Evolutionary conservation across 2,113 vertebrate genomes (phyloP), one percentile per base, ranked within the genome.

Genomic region (Paramormyrops kingsleyae): DNA sequence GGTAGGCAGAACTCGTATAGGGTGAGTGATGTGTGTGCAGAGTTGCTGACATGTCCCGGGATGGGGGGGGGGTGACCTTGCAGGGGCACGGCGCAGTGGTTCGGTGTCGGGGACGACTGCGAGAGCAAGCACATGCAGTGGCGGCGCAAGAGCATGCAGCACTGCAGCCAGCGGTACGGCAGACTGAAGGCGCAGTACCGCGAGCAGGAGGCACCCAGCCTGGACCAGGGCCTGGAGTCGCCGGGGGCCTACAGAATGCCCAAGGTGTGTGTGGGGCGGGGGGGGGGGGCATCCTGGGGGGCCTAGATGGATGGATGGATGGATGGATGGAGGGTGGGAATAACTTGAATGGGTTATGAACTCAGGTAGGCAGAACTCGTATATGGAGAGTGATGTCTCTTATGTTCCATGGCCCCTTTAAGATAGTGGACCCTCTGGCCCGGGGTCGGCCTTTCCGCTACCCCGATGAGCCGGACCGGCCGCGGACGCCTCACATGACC

Each of bases 361-460:
- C 5, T 12, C 62, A 0, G 62, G 62, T 66, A 27, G 24, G 52
- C 5, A 21, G 62, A 66, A n/a, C 62, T 70, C 1, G 62, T 13
- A 31, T 70, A 13, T 7, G 9, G 62, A 31, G 7, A 70, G 15
- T 9, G 52, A 8, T 0, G 4, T 44, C 39, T 50, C 1, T 24
- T 59, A 39, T 56, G 31, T 49, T 31, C 46, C 3, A 62, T n/a
- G 31, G 39, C 74, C 53, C 86, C 39, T 89, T 27, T 80, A 90
- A 99, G 98, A 99, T 99, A 0, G 97, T 98, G 90, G 98, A 99
- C 89, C 98, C 98, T 0, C 94, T 99, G 93, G 98, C 98, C 56
- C 96, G 97, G 4, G 98, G 98, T 2, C 95, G 98, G 87, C 97
- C 97, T 0, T 99, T 99, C 94, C 98, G 97, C 74, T 97, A 96